Conservation (phyloP, 2,113 vertebrate species). For the Mandrillus leucophaeus region DNA sequence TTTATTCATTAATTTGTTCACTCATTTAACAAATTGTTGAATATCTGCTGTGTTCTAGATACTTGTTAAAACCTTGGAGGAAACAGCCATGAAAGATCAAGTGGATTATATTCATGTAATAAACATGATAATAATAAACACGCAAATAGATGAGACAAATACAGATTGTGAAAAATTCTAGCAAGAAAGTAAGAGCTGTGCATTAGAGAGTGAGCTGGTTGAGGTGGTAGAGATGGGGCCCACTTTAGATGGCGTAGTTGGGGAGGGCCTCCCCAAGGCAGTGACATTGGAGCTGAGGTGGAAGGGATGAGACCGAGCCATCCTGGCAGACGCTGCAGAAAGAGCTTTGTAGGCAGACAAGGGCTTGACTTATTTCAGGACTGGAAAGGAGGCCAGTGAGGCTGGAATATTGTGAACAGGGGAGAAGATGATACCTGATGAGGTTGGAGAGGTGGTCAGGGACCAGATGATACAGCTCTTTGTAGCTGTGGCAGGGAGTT, state of each 20-base stretch:
- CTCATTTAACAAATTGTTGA: background rate
- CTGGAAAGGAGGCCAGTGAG: background rate
- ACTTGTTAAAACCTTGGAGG: background rate
- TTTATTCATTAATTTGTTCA: background rate
- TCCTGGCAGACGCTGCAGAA: background rate
- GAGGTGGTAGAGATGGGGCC: background rate
- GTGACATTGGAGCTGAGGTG: background rate
- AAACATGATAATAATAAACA: background rate
- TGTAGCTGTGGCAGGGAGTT: background rate
- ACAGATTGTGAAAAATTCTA: background rate
- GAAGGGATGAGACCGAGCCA: background rate
- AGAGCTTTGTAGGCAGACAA: background rate
- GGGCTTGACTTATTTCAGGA: background rate
- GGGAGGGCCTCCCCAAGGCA: background rate
- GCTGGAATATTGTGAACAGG: background rate
- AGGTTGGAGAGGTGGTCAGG: background rate
- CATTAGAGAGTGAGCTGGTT: background rate
- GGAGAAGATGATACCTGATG: background rate
- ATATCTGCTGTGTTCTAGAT: background rate
- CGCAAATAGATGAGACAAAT: background rate
- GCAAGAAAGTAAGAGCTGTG: background rate
- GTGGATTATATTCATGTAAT: background rate
- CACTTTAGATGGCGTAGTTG: background rate
- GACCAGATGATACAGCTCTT: background rate
- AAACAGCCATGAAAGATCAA: background rate